Percentiles rank a stretch among this genome's conserved stretches.
phyloP scores from a whole-genome alignment of 2,797 vertebrate genomes.

The Myiothlypis chrysogaster region DNA sequence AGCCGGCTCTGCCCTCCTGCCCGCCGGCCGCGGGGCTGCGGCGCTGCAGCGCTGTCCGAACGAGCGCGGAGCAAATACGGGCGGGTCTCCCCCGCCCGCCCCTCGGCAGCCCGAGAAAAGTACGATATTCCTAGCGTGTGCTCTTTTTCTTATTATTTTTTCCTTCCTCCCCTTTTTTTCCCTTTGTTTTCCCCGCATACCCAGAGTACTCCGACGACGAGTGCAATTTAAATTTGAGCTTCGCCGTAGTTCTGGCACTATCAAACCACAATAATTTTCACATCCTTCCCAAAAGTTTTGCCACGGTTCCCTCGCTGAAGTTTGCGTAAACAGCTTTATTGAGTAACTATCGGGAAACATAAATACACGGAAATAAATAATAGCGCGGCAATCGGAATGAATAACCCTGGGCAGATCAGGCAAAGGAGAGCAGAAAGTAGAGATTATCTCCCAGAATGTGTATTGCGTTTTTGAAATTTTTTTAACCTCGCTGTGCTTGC shows the following conservation, averaged over 20 bases:
- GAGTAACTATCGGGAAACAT: neutral
- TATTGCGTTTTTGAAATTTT: too few relatives aligned
- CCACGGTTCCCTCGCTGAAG: neutral
- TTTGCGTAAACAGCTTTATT: neutral
- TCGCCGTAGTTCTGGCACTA: neutral
- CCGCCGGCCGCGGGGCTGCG: neutral
- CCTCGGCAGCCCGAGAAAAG: neutral
- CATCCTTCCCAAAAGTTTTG: neutral
- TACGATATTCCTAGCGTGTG: neutral
- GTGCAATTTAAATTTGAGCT: neutral
- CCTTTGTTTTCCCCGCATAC: too few relatives aligned
- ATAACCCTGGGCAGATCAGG: neutral
- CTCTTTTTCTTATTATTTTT: neutral
- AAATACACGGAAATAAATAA: neutral
- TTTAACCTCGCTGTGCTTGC: neutral
- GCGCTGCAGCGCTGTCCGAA: neutral
- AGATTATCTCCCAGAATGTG: neutral
- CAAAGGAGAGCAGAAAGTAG: neutral
- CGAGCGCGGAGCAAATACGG: neutral
- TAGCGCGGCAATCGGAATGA: neutral
- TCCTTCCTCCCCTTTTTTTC: rapidly evolving
- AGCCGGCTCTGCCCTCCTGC: neutral
- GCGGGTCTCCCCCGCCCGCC: neutral
- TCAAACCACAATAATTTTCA: neutral
- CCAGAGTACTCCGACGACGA: neutral